Conservation (phyloP, 2,888 invertebrate species). For the Hybos culiciformis region DNA sequence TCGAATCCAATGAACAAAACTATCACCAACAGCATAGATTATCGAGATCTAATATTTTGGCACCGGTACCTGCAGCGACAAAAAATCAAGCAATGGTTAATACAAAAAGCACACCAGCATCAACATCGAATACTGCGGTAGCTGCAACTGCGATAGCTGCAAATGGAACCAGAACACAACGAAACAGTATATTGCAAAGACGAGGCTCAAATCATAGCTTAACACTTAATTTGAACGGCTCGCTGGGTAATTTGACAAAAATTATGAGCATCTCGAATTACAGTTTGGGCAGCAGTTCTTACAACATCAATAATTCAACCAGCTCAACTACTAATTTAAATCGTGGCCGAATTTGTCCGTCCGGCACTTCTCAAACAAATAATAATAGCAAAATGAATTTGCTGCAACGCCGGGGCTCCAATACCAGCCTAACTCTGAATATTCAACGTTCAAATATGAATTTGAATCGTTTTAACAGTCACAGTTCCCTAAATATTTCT, state of each 20-base stretch:
- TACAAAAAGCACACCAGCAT: slow-evolving; percentile 23
- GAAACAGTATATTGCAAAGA: slow-evolving; percentile 39
- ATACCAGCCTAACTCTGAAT: slow-evolving; percentile 73
- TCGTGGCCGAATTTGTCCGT: too few relatives aligned
- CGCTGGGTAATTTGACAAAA: slow-evolving; percentile 34
- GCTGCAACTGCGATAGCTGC: slow-evolving; percentile 5
- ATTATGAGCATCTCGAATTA: slow-evolving; percentile 40
- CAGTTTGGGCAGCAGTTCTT: slow-evolving; percentile 17
- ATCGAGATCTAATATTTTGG: slow-evolving; percentile 8
- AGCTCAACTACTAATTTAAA: slow-evolving; percentile 18
- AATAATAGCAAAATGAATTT: slow-evolving; percentile 49
- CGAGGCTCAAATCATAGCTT: slow-evolving; percentile 48
- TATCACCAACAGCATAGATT: slow-evolving; percentile 2
- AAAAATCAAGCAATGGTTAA: slow-evolving; percentile 14
- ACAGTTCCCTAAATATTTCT: slow-evolving; percentile 38
- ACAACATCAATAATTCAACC: slow-evolving; percentile 34
- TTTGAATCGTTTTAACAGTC: slow-evolving; percentile 43
- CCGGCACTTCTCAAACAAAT: too few relatives aligned
- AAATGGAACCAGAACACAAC: too few relatives aligned
- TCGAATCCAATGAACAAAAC: slow-evolving; percentile 7
- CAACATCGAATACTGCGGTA: slow-evolving; percentile 23
- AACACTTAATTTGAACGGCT: slow-evolving; percentile 43
- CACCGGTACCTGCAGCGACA: neutral
- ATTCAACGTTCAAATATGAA: slow-evolving; percentile 34
- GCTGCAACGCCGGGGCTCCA: slow-evolving; percentile 68